Evolutionary conservation across 2,797 vertebrate species (phyloP).

Genomic region (Zonotrichia albicollis): DNA sequence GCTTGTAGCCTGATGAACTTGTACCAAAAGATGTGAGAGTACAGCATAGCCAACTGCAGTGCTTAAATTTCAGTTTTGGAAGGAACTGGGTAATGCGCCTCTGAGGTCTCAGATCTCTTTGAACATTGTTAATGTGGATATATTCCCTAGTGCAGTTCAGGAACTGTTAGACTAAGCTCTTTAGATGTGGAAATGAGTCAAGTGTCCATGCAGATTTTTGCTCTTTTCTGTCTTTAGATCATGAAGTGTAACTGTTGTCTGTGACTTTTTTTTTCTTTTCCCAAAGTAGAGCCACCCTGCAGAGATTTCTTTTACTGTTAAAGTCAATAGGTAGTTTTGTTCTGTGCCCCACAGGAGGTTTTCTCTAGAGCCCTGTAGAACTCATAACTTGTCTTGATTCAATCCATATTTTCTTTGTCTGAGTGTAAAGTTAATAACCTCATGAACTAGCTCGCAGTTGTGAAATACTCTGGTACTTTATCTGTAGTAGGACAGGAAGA

Average conservation of each 20-base stretch:
- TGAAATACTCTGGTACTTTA: background rate
- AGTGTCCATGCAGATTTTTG: constrained; percentile 49
- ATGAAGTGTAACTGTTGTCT: background rate
- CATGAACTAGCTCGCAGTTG: background rate
- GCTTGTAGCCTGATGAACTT: background rate
- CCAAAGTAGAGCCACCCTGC: background rate
- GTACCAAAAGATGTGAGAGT: background rate
- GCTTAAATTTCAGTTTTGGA: background rate
- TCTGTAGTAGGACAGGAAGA: background rate
- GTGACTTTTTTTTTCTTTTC: background rate
- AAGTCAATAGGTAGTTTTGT: constrained; percentile 10
- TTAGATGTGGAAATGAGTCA: constrained; percentile 39
- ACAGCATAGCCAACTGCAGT: background rate
- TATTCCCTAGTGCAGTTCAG: constrained; percentile 3
- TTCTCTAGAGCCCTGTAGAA: background rate
- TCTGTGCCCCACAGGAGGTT: background rate
- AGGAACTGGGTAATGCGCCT: background rate
- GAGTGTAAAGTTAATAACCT: background rate
- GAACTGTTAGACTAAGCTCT: constrained; percentile 10
- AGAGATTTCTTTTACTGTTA: background rate
- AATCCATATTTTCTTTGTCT: background rate
- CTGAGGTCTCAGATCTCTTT: background rate
- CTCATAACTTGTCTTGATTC: background rate
- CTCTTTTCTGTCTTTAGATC: constrained; percentile 12
- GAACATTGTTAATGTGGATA: background rate